phyloP scores from a whole-genome alignment of 1,140 invertebrate species.

The Drosophila melanogaster region Release_6_plus_ISO1_MT NT_033777.3:21382501-21383000 shows the following conservation, averaged over 20 bases:
- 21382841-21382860: constrained; percentile 7
- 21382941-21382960: constrained; percentile 3
- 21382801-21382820: constrained; percentile 83
- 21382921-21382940: constrained; percentile 67
- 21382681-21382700: constrained; percentile 29
- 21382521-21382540: constrained; percentile 61
- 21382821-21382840: constrained; percentile 76
- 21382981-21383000: constrained; percentile 67
- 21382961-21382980: not conserved
- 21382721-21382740: constrained; percentile 67
- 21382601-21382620: constrained; percentile 81
- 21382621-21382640: constrained; percentile 80
- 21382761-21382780: constrained; percentile 31
- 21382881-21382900: constrained; percentile 80
- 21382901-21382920: constrained; percentile 40
- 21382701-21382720: constrained; percentile 49
- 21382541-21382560: constrained; percentile 16
- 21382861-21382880: constrained; percentile 50
- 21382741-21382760: constrained; percentile 77
- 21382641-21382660: constrained; percentile 62
- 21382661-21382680: constrained; percentile 37
- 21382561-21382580: constrained; percentile 50
- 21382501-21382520: constrained; percentile 54
- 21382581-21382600: constrained; percentile 80
- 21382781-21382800: constrained; percentile 54